phyloP scores from a whole-genome alignment of 1,140 invertebrate genomes.

The Drosophila kikkawai region DNA sequence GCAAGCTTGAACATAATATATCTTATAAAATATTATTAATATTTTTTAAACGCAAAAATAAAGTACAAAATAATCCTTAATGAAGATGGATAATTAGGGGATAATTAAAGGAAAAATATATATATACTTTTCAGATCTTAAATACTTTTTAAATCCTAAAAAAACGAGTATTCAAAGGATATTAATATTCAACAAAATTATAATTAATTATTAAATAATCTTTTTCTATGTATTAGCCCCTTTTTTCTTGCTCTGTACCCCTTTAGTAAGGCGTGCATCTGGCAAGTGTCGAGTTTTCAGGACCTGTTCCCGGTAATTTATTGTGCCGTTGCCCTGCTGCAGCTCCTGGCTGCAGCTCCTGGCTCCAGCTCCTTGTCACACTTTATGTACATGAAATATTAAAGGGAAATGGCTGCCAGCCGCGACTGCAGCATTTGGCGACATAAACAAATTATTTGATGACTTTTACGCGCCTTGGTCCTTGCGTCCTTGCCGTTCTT shows the following conservation, averaged over 20 bases:
- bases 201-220: too few species aligned
- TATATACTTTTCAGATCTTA: background rate
- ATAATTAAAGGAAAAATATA: background rate
- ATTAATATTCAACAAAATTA: too few species aligned
- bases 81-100: background rate
- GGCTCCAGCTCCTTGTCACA: constrained; percentile 4
- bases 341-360: background rate
- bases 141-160: too few species aligned
- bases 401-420: constrained; percentile 28
- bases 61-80: background rate
- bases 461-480: constrained; percentile 57
- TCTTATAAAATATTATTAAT: background rate
- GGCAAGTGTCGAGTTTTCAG: constrained; percentile 5
- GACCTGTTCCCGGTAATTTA: constrained; percentile 8
- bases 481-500: background rate
- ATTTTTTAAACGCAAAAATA: background rate
- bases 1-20: background rate
- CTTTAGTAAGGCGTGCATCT: background rate
- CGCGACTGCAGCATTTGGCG: constrained; percentile 56
- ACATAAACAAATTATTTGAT: constrained; percentile 82
- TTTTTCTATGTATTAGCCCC: too few species aligned
- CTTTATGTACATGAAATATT: constrained; percentile 49
- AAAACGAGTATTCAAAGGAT: too few species aligned
- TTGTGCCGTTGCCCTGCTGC: constrained; percentile 4
- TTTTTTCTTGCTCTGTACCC: background rate